phyloP scores from a whole-genome alignment of 2,113 vertebrate species.

The Columbina picui region DNA sequence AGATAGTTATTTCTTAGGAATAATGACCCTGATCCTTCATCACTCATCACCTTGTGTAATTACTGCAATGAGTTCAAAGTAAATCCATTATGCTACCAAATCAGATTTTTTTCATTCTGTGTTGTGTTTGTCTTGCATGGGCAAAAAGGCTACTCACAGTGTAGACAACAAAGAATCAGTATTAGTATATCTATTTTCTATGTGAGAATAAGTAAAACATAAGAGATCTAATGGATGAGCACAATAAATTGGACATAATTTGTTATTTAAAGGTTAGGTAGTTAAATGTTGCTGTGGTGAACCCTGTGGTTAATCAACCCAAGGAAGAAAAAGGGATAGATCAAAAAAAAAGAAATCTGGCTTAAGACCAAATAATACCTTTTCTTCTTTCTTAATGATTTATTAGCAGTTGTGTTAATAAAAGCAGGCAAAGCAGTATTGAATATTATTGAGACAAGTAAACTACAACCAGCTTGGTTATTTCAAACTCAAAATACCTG shows the following conservation, averaged over 20 bases:
- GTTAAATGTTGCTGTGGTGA: not conserved
- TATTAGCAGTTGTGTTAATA: not conserved
- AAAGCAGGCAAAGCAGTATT: not conserved
- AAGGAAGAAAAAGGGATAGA: not conserved
- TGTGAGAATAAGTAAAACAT: not conserved
- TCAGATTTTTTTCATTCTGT: not conserved
- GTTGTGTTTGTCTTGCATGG: not conserved
- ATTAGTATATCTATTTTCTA: not conserved
- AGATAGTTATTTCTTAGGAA: constrained; percentile 17
- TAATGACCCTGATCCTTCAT: constrained; percentile 25
- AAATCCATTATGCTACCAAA: not conserved
- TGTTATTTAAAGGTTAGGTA: not conserved
- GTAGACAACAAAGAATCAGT: not conserved
- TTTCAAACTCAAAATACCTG: not conserved
- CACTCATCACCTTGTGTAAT: constrained; percentile 1
- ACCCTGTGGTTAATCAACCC: not conserved
- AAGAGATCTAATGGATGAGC: not conserved
- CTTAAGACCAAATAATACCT: not conserved
- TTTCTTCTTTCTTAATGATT: not conserved
- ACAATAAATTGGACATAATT: not conserved
- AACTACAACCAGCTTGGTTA: not conserved
- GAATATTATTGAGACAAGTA: not conserved
- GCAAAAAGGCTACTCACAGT: not conserved
- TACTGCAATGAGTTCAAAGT: constrained; percentile 27
- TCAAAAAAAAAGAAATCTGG: not conserved